These are phyloP conservation scores for Gymnoscopelus microlampas DNA, from an alignment of 2,797 vertebrate species.

Conservation along the genomic window DNA sequence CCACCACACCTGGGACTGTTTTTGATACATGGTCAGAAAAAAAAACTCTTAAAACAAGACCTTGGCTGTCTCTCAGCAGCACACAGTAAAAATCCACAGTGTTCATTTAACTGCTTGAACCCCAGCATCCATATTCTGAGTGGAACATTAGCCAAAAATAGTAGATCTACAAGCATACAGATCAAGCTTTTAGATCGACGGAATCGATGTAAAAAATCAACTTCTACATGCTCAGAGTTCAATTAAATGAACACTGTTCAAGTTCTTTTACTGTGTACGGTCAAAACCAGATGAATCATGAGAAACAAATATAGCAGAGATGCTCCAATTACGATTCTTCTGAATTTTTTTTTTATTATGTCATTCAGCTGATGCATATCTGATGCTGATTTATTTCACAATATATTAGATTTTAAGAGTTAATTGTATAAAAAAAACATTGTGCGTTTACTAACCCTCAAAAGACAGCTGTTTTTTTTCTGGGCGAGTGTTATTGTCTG, in stretches of 20 bases:
- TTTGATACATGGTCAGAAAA: too few species aligned
- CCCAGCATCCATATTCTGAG: too few species aligned
- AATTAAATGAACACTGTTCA: too few species aligned
- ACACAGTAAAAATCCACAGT: too few species aligned
- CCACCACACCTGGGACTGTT: conserved; percentile 9
- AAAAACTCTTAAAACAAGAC: conserved; percentile 25
- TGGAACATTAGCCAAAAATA: too few species aligned
- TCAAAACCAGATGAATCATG: conserved; percentile 44
- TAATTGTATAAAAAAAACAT: conserved; percentile 51
- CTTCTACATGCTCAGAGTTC: too few species aligned
- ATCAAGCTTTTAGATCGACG: too few species aligned
- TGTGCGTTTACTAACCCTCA: conserved; percentile 52
- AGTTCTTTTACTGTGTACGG: conserved; percentile 10
- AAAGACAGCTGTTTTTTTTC: conserved; percentile 35
- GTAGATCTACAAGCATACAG: too few species aligned
- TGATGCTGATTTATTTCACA: conserved; percentile 22
- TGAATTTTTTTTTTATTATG: conserved; percentile 26
- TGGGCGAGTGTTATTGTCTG: conserved; percentile 35
- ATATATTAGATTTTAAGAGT: conserved; percentile 31
- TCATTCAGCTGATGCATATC: conserved; percentile 28
- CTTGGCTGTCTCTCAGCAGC: conserved; percentile 55
- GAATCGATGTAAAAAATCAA: too few species aligned
- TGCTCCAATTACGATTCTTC: conserved; percentile 52
- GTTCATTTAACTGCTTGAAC: too few species aligned
- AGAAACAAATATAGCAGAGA: conserved; percentile 48